These are phyloP conservation scores for Mycetomoellerius zeteki DNA, from an alignment of 1,140 invertebrate genomes.

Conservation along the genomic window DNA sequence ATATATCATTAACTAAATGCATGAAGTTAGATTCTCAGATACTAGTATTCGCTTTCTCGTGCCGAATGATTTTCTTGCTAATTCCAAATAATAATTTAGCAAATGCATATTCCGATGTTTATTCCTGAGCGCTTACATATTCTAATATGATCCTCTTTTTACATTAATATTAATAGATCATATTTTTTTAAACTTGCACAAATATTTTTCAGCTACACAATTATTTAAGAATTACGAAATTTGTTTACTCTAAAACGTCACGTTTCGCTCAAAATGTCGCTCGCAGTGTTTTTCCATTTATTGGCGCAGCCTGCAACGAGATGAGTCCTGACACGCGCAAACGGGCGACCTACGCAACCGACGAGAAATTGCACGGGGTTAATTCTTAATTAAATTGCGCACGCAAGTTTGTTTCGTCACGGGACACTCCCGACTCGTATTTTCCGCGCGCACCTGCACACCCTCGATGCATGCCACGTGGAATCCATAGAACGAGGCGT, in stretches of 20 bases:
- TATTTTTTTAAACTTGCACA: not conserved
- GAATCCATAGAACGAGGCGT: conserved; percentile 68
- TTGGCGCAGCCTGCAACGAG: conserved; percentile 21
- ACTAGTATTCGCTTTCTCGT: not conserved
- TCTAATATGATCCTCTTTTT: not conserved
- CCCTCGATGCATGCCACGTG: conserved; percentile 56
- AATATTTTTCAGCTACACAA: not conserved
- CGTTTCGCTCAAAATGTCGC: not conserved
- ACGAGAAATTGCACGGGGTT: conserved; percentile 57
- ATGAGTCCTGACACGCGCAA: conserved; percentile 4
- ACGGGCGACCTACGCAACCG: not conserved
- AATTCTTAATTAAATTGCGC: conserved; percentile 76
- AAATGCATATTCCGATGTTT: not conserved
- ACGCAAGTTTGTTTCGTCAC: conserved; percentile 67
- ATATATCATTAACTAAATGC: conserved; percentile 26
- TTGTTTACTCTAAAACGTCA: not conserved
- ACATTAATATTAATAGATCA: not conserved
- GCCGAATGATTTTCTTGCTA: conserved; percentile 12
- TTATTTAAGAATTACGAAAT: conserved; percentile 14
- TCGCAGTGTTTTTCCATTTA: not conserved
- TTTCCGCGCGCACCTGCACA: conserved; percentile 67
- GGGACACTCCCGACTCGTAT: conserved; percentile 24
- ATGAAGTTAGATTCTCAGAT: not conserved
- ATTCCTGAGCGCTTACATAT: not conserved
- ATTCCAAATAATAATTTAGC: conserved; percentile 1